Base-by-base conservation (phyloP, 2,888 invertebrate genomes). In the Cryptus viduatorius region DNA sequence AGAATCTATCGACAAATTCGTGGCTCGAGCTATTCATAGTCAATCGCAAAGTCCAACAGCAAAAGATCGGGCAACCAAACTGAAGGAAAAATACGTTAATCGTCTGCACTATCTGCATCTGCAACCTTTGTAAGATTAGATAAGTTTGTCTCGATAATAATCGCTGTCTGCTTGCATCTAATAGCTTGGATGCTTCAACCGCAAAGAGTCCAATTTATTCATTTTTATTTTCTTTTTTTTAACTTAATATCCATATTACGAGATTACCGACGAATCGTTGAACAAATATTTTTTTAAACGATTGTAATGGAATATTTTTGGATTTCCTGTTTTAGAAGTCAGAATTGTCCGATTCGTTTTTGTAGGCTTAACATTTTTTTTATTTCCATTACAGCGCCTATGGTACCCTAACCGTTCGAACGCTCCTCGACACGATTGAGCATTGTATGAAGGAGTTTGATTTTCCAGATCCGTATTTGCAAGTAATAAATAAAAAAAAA, bases 381-480 rank as follows among this genome's bases (percentile, higher is more conserved):
- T 7, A 37, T 37, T 37, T 37, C 1, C 19, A 24, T 73, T 89
- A 19, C 87, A 94, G 96, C 94, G 97, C 97, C 79, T 96, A 95
- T 93, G 97, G 98, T 83, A 96, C 97, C 84, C 95, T 99, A 89
- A 98, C 98, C 85, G 97, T 99, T 86, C 95, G 99, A 91, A 97
- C 97, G 92, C 95, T 99, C 86, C 95, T 99, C 89, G 98, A 99
- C 93, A 96, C 98, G 89, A 97, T 98, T 90, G 98, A 98, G 94
- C 98, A 98, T 91, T 97, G 97, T 91, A 95, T 99, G 93, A 96
- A 97, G 90, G 97, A 98, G 91, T 98, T 97, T 93, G 97, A 98
- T 86, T 99, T 99, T 93, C 96, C 97, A 89, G 99, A 99, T 94
- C 97, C 98, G 8, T 96, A 96, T 91, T 93, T 95, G 67, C 94